phyloP scores from a whole-genome alignment of 2,888 invertebrate genomes.

The Lithophane semibrunnea region DNA sequence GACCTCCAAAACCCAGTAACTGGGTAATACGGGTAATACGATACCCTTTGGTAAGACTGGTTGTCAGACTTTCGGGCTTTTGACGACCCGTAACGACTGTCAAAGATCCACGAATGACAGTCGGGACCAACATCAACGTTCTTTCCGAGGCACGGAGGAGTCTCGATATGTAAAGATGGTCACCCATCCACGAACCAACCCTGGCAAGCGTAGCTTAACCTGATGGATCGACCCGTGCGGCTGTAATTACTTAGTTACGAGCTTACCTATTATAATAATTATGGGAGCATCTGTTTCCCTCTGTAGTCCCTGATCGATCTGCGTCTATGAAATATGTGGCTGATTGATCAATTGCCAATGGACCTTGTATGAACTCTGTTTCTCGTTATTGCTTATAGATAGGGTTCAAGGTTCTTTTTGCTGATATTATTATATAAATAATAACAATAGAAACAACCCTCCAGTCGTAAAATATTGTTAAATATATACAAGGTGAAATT shows the following conservation, averaged over 20 bases:
- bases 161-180: neutral
- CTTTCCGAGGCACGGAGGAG: neutral
- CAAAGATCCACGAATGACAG: neutral
- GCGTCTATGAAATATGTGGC: conserved; percentile 25
- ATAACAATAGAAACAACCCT: neutral
- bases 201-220: neutral
- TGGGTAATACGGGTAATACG: neutral
- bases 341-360: conserved; percentile 47
- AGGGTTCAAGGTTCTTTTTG: conserved; percentile 35
- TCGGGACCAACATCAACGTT: neutral
- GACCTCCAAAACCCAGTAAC: too few species aligned
- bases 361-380: conserved; percentile 23
- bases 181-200: neutral
- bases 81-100: neutral
- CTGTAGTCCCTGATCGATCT: conserved; percentile 17
- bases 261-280: neutral
- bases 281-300: neutral
- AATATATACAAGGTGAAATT: too few species aligned
- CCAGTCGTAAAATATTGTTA: neutral
- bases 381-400: conserved; percentile 3
- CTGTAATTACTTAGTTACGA: neutral
- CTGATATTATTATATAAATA: neutral
- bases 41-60: neutral
- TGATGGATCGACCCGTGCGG: neutral
- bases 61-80: conserved; percentile 3